Base-by-base conservation (phyloP, 2,888 invertebrate genomes). In the Cryptophagus acutangulus region DNA sequence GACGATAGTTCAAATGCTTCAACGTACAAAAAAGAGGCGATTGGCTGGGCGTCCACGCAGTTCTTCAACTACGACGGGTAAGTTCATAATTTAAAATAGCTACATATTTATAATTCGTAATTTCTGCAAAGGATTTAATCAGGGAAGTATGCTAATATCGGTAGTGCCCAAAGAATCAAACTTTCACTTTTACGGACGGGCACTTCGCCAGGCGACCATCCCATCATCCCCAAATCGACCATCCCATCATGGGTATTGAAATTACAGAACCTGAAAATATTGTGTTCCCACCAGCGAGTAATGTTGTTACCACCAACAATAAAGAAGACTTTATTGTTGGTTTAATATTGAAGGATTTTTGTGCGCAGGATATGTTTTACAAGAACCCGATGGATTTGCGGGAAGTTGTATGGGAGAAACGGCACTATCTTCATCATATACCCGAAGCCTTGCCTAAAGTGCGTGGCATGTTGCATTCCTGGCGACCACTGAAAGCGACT, bases 11-110 rank as follows among this genome's bases (percentile, higher is more conserved):
- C 69, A 26, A 71, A 66, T 24, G 70, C 71, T 42, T 75, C 79
- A 3, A 74, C 77, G 54, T 80, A 77, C 49, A 79, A 83, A 40
- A 82, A 84, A 53, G 82, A 82, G n/a, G 89, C 92, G 65, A 73
- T 96, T 34, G 93, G 94, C 5, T 95, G 95, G 90, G 83, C 89
- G 2, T 82, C 93, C 2, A 77, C 94, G 56, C 94, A 95, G 65
- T 78, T 94, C 59, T 95, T 94, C 61, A 86, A 91, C 71, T 89
- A 83, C 63, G 84, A 89, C 57, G 84, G 87, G n/a, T n/a, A n/a
- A n/a, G n/a, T n/a, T n/a, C n/a, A n/a, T n/a, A n/a, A n/a, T n/a
- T n/a, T n/a, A n/a, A n/a, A n/a, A n/a, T n/a, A n/a, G n/a, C n/a
- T n/a, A n/a, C n/a, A n/a, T n/a, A n/a, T n/a, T n/a, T n/a, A n/a